A percentile compares a stretch with the other conserved stretches of the same genome.
phyloP scores from a whole-genome alignment of 1,140 invertebrate genomes.

The Lasioglossum albipes region DNA sequence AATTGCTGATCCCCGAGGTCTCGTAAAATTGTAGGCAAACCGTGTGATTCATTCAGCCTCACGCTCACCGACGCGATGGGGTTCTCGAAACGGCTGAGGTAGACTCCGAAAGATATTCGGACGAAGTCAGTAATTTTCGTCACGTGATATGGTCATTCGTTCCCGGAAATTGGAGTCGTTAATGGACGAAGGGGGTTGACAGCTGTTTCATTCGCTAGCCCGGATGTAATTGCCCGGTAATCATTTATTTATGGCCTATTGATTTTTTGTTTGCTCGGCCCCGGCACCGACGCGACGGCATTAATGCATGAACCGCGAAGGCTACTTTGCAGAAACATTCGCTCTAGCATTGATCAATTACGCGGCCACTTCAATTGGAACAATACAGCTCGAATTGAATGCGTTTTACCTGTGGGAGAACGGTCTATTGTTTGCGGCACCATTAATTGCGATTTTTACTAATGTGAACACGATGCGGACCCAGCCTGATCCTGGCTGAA shows the following conservation, averaged over 20 bases:
- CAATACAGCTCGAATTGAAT: too few relatives aligned
- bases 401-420: too few relatives aligned
- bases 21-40: slow-evolving; percentile 31
- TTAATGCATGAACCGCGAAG: too few relatives aligned
- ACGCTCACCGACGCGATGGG: neutral
- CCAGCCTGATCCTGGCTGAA: too few relatives aligned
- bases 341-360: slow-evolving; percentile 2
- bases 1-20: slow-evolving; percentile 8
- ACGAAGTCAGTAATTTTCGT: slow-evolving; percentile 10
- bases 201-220: neutral
- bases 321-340: neutral
- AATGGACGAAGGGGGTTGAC: too few relatives aligned
- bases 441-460: too few relatives aligned
- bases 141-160: slow-evolving; percentile 18
- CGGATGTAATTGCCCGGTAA: neutral
- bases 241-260: neutral
- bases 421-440: too few relatives aligned
- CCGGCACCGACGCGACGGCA: too few relatives aligned
- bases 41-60: slow-evolving; percentile 10
- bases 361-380: too few relatives aligned
- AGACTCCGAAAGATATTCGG: slow-evolving; percentile 20
- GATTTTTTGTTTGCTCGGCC: neutral
- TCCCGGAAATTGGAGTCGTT: neutral
- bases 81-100: neutral
- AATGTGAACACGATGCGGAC: too few relatives aligned